Evolutionary conservation across 23 tunicate genomes (phyloP), one percentile per base, ranked within the genome.

Genomic region (Styela clava): DNA sequence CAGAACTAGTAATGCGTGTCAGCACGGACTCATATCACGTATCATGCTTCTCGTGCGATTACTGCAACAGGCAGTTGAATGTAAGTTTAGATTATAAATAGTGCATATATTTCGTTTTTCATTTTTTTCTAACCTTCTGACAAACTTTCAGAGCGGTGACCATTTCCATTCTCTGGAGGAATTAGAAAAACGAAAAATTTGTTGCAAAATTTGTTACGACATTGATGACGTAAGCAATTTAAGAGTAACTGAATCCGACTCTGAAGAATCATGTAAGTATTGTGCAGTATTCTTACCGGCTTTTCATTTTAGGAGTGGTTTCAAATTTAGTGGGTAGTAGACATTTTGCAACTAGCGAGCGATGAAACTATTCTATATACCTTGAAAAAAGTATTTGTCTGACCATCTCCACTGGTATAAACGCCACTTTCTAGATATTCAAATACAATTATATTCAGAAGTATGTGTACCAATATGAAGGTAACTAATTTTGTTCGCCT

Each of bases 121-220:
- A n/a, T n/a, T n/a, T n/a, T n/a, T n/a, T n/a, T n/a, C n/a, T n/a
- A n/a, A n/a, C n/a, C n/a, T n/a, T n/a, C n/a, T n/a, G n/a, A n/a
- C n/a, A n/a, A n/a, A n/a, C n/a, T 82, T 83, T 56, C 80, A 91
- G 97, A 74, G 91, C 33, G 97, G 97, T 12, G 97, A 91, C 51
- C 35, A 71, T 28, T 71, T 71, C 34, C 90, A 82, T 34, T 91
- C 74, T 79, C 44, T 91, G 32, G 32, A 32, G 2, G 87, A 86
- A 35, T 61, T 79, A 37, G 28, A 62, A 30, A 63, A 64, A 67
- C 69, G 88, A 35, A 84, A 85, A 64, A 86, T 91, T 51, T 78
- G 82, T 68, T 91, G 97, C 68, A 91, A 82, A 34, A 25, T 44
- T 3, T 91, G 97, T 62, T 73, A 82, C 81, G 97, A 82, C 70